These are phyloP conservation scores for Petroica traversi DNA, from an alignment of 2,113 vertebrate genomes.

Conservation along the genomic window DNA sequence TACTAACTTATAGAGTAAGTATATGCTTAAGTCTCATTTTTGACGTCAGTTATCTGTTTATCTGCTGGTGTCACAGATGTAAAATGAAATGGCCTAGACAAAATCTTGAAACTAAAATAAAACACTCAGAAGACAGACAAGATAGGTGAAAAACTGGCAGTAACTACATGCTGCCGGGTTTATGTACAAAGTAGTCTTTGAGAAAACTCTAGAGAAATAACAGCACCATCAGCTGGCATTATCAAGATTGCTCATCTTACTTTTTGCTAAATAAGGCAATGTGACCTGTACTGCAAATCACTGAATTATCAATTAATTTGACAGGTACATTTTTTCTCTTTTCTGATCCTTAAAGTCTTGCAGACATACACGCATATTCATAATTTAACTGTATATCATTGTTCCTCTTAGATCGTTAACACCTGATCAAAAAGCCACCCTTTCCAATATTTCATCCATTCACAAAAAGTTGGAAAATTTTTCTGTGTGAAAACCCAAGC, in stretches of 20 bases:
- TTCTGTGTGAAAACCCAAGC: too few relatives aligned
- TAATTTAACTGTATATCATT: neutral
- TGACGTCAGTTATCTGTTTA: neutral
- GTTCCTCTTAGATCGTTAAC: neutral
- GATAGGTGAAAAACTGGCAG: neutral
- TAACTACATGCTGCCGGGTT: neutral
- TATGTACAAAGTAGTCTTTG: neutral
- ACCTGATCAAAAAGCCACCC: neutral
- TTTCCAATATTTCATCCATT: neutral
- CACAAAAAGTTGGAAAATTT: neutral
- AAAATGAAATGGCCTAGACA: neutral
- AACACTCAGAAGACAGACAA: neutral
- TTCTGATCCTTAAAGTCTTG: neutral
- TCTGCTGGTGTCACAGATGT: neutral
- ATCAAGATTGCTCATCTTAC: neutral
- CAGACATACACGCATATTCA: neutral
- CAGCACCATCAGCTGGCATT: neutral
- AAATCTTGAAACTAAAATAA: neutral
- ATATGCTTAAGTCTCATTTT: neutral
- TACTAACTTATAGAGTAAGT: neutral
- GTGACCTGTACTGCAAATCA: neutral
- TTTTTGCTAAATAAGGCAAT: neutral
- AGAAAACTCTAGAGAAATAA: neutral
- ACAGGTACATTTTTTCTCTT: neutral
- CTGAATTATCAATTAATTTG: neutral